Conservation (phyloP, 2,113 vertebrate species). For the Takifugu bimaculatus region DNA sequence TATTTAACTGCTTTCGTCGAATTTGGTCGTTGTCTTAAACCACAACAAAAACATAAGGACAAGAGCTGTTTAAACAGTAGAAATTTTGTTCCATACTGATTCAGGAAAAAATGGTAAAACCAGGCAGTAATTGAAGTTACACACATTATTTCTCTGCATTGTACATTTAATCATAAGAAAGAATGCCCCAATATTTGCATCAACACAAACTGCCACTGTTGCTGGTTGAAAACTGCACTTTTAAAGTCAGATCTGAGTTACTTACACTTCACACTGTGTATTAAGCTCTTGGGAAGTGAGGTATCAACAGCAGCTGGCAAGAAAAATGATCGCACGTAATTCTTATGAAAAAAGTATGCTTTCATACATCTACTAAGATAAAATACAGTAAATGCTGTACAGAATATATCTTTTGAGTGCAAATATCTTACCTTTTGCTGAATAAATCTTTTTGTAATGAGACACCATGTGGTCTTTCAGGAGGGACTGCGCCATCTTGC, state of each 20-base stretch:
- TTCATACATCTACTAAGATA: background rate
- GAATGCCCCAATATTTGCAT: no score
- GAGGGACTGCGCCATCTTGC: conserved; percentile 78
- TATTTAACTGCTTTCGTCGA: conserved; percentile 78
- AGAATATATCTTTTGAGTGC: background rate
- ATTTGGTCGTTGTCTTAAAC: conserved; percentile 86
- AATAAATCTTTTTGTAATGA: conserved; percentile 92
- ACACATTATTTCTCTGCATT: no score
- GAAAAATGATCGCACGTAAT: background rate
- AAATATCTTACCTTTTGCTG: conserved; percentile 85
- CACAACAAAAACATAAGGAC: conserved; percentile 6
- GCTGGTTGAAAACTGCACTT: no score
- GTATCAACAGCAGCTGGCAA: conserved; percentile 83
- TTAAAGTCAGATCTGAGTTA: conserved; percentile 26
- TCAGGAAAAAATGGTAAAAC: no score
- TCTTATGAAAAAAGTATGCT: background rate
- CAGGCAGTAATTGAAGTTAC: no score
- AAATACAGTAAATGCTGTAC: no score
- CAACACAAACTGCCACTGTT: no score
- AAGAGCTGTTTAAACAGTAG: background rate
- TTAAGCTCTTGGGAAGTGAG: conserved; percentile 84
- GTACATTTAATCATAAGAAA: no score
- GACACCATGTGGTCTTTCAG: conserved; percentile 89
- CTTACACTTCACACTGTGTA: conserved; percentile 86
- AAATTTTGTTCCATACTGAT: no score